phyloP scores from a whole-genome alignment of 2,113 vertebrate genomes.

The Pseudorasbora parva region DNA sequence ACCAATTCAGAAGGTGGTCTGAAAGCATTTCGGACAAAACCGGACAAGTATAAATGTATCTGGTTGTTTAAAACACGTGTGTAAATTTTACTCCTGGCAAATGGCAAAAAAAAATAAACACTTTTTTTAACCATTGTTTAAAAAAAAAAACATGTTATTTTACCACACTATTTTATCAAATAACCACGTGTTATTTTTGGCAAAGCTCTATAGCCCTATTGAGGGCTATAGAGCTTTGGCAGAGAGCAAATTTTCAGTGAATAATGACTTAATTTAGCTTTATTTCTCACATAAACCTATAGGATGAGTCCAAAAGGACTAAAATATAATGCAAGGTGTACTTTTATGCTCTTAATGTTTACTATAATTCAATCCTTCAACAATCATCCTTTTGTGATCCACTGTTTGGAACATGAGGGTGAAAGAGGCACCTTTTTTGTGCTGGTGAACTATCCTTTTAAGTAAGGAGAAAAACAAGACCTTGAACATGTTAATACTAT shows the following conservation, averaged over 20 bases:
- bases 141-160: too few species aligned
- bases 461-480: constrained; percentile 19
- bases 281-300: not conserved
- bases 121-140: too few species aligned
- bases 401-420: not conserved
- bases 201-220: too few species aligned
- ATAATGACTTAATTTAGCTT: not conserved
- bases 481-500: constrained; percentile 28
- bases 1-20: too few species aligned
- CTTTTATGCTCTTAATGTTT: not conserved
- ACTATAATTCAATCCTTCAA: not conserved
- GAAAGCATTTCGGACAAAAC: too few species aligned
- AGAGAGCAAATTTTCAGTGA: not conserved
- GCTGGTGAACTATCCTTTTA: not conserved
- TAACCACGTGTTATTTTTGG: too few species aligned
- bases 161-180: too few species aligned
- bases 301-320: not conserved
- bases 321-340: not conserved
- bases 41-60: too few species aligned
- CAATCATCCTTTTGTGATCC: not conserved
- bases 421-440: not conserved
- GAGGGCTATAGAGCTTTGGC: not conserved
- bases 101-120: too few species aligned
- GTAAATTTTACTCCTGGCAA: too few species aligned
- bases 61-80: too few species aligned